A percentile compares a stretch with the other conserved stretches of the same genome.
These are phyloP conservation scores for Erebia aethiops DNA, from an alignment of 2,888 invertebrate genomes.

Conservation along the genomic window DNA sequence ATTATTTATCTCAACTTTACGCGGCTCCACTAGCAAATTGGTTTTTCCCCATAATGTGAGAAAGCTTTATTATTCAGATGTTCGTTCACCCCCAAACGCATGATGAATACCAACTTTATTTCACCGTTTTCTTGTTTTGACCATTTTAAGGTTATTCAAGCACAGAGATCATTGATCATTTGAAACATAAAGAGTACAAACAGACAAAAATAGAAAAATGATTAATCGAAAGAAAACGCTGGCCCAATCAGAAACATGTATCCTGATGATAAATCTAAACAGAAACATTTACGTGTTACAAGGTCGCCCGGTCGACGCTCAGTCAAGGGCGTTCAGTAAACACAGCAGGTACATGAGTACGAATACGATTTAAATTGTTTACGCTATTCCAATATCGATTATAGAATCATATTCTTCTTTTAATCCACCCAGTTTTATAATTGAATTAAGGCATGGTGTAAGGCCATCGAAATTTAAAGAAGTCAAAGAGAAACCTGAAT, in stretches of 20 bases:
- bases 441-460: not conserved
- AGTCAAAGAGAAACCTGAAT: not conserved
- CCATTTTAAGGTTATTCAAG: not conserved
- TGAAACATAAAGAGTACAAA: slow-evolving; percentile 18
- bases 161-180: not conserved
- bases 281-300: slow-evolving; percentile 72
- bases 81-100: not conserved
- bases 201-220: slow-evolving; percentile 40
- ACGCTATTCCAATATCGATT: slow-evolving; percentile 45
- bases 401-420: slow-evolving; percentile 31
- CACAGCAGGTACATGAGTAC: slow-evolving; percentile 55
- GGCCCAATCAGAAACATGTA: slow-evolving; percentile 54
- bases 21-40: not conserved
- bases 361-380: slow-evolving; percentile 57
- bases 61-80: slow-evolving; percentile 3
- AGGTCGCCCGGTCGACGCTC: slow-evolving; percentile 77
- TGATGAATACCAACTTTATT: not conserved
- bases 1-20: not conserved
- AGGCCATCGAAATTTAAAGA: not conserved
- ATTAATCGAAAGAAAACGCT: slow-evolving; percentile 27
- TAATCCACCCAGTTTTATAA: not conserved
- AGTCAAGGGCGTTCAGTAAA: slow-evolving; percentile 80
- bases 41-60: slow-evolving; percentile 7
- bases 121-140: not conserved
- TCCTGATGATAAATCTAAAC: slow-evolving; percentile 69